These are phyloP conservation scores for Petrolisthes cinctipes DNA, from an alignment of 2,888 invertebrate species.

Conservation along the genomic window DNA sequence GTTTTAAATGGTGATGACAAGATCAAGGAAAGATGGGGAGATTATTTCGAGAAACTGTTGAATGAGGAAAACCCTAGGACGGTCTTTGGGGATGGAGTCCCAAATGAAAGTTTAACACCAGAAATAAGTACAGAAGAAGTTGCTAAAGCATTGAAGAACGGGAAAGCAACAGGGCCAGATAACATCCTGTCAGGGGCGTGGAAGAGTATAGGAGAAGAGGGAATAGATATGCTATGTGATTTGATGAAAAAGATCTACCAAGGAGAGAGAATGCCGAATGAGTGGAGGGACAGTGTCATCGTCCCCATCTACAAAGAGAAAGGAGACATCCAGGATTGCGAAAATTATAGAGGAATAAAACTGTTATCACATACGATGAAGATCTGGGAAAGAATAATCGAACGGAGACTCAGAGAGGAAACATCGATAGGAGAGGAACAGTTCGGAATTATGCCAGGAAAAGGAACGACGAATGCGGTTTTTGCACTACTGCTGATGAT, in stretches of 20 bases:
- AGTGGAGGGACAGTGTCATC: constrained; percentile 9
- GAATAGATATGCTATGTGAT: not conserved
- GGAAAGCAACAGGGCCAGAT: too few species aligned
- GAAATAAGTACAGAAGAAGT: not conserved
- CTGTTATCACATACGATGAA: constrained; percentile 15
- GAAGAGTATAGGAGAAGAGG: not conserved
- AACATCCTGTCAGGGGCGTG: too few species aligned
- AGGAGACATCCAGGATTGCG: constrained; percentile 9
- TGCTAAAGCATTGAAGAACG: not conserved
- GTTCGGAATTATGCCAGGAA: not conserved
- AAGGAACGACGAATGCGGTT: not conserved
- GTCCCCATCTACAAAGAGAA: constrained; percentile 11
- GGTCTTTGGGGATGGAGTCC: not conserved
- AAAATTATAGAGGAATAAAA: not conserved
- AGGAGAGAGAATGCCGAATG: not conserved
- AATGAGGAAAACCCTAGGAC: not conserved
- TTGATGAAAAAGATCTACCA: not conserved
- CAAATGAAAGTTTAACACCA: constrained; percentile 5
- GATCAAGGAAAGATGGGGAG: not conserved
- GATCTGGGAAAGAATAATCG: not conserved
- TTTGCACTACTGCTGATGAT: constrained; percentile 5
- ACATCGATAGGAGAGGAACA: not conserved
- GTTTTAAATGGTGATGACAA: not conserved
- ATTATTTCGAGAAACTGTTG: not conserved
- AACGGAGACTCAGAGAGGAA: not conserved